These are phyloP conservation scores for Orestias chungarensis DNA, from an alignment of 2,797 vertebrate species.

Conservation along the genomic window DNA sequence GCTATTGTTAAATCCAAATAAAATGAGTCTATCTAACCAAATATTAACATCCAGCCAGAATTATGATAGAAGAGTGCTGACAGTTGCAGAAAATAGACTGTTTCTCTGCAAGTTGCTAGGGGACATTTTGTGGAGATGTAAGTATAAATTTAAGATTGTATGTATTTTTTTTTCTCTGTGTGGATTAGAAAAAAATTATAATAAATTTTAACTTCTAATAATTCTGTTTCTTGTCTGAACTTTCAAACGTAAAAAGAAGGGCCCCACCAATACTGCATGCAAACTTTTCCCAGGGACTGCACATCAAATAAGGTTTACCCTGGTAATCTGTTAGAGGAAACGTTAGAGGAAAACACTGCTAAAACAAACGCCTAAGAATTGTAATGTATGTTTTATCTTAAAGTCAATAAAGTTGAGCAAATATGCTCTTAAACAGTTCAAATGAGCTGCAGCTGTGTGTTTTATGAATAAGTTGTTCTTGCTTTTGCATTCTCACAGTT, in stretches of 20 bases:
- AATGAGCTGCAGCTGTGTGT: no score
- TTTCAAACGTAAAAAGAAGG: not conserved
- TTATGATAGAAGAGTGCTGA: not conserved
- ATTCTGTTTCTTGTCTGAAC: not conserved
- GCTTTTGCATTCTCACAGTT: no score
- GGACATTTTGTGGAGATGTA: not conserved
- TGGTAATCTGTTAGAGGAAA: no score
- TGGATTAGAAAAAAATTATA: not conserved
- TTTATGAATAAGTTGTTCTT: no score
- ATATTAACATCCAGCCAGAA: not conserved
- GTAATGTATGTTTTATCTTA: no score
- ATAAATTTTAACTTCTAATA: not conserved
- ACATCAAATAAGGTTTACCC: not conserved
- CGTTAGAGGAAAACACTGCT: no score
- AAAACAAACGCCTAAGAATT: no score
- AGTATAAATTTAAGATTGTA: conserved; percentile 1
- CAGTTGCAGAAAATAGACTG: not conserved
- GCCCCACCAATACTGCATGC: not conserved
- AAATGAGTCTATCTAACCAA: not conserved
- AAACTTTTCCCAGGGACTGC: not conserved
- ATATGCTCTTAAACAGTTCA: no score
- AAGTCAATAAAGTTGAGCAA: no score
- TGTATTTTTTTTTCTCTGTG: not conserved
- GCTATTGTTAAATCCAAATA: not conserved
- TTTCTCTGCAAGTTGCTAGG: not conserved